A percentile compares a stretch with the other conserved stretches of the same genome.
These are phyloP conservation scores for Xenotilapia caudafasciata DNA, from an alignment of 2,113 vertebrate species.

Conservation along the genomic window DNA sequence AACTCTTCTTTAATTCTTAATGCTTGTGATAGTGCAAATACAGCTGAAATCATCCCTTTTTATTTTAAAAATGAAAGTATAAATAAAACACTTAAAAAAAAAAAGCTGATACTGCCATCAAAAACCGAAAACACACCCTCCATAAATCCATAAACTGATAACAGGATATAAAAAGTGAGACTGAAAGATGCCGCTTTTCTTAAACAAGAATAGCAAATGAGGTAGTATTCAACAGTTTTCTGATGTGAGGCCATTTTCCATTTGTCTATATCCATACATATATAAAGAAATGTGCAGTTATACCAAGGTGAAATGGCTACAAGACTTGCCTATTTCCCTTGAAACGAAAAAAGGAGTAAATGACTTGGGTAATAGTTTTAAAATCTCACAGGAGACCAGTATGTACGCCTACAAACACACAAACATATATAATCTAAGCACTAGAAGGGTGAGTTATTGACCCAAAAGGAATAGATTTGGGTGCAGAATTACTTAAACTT, in stretches of 20 bases:
- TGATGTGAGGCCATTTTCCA: not conserved
- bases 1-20: not conserved
- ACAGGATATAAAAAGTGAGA: not conserved
- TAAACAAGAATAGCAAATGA: not conserved
- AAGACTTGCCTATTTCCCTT: not conserved
- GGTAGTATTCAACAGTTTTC: not conserved
- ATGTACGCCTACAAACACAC: not conserved
- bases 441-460: not conserved
- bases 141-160: not conserved
- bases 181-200: not conserved
- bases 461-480: not conserved
- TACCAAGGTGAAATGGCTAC: not conserved
- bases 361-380: not conserved
- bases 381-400: not conserved
- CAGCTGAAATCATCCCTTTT: not conserved
- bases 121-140: rapidly evolving
- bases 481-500: not conserved
- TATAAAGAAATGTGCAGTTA: not conserved
- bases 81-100: not conserved
- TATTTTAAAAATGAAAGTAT: not conserved
- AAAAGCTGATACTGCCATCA: not conserved
- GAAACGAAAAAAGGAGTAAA: not conserved
- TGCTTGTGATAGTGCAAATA: not conserved
- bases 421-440: not conserved
- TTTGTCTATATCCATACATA: not conserved